Evolutionary conservation across 2,113 vertebrate genomes (phyloP).

Genomic region (Trematomus loennbergii): DNA sequence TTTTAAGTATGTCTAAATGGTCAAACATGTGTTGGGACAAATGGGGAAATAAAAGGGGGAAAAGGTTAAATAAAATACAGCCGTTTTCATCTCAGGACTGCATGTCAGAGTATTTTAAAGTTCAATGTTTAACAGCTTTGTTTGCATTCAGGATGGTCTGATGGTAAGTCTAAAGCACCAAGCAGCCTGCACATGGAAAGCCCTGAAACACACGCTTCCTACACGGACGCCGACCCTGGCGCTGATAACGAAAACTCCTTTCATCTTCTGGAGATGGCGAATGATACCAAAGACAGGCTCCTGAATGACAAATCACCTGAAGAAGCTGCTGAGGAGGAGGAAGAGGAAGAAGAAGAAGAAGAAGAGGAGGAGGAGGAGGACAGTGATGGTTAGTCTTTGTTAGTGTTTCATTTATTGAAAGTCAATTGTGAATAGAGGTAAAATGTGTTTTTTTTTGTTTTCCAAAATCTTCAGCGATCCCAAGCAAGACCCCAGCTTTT

Average conservation of each 20-base stretch:
- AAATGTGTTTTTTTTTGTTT: slow-evolving; percentile 3
- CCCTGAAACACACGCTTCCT: neutral
- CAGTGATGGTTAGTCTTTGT: slow-evolving; percentile 59
- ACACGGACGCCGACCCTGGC: neutral
- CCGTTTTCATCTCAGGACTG: neutral
- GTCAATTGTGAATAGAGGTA: neutral
- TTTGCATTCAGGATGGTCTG: slow-evolving; percentile 38
- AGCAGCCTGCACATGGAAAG: neutral
- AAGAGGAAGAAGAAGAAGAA: slow-evolving; percentile 35
- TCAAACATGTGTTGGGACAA: too few relatives aligned
- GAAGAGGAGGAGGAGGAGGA: slow-evolving; percentile 41
- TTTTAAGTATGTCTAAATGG: too few relatives aligned
- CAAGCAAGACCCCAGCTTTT: slow-evolving; percentile 80
- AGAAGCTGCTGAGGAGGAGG: slow-evolving; percentile 39
- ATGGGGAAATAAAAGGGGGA: too few relatives aligned
- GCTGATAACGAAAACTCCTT: slow-evolving; percentile 32
- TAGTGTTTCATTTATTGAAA: neutral
- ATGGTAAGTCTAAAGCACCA: slow-evolving; percentile 1
- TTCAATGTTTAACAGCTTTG: neutral
- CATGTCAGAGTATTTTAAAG: neutral
- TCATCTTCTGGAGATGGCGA: neutral
- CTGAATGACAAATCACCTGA: slow-evolving; percentile 6
- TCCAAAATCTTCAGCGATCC: slow-evolving; percentile 60
- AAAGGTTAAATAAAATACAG: too few relatives aligned
- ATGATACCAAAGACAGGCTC: neutral